Evolutionary conservation across 2,113 vertebrate genomes (phyloP), one percentile per base, ranked within the genome.

Genomic region (Rana temporaria): DNA sequence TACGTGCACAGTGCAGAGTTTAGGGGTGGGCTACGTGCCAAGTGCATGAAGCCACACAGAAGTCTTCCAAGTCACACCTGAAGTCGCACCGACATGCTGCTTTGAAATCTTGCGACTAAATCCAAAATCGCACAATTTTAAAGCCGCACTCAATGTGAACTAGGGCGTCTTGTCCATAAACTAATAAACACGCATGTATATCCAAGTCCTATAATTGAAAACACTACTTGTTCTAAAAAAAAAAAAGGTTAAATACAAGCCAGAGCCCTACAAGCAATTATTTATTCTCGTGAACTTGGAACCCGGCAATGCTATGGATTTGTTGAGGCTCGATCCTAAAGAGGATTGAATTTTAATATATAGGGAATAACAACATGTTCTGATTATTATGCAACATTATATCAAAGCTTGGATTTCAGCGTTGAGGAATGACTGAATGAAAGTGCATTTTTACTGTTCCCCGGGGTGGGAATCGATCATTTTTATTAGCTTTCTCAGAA

Each of bases 311-410:
- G 57, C 17, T 22, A 19, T 57, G 38, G 56, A 75, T 75, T 56
- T 6, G 14, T 20, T 34, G 70, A 32, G 14, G 19, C 12, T 59
- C 72, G 17, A 56, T 75, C 42, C 11, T 12, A 48, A 11, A 48
- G 42, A 48, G 42, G 42, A 75, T 75, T 75, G 57, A 75, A 42
- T 75, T 57, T 62, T 75, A 62, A 75, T 62, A 57, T 75, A 75
- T 75, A 75, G 56, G 24, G 72, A 75, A 75, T 34, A 74, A 74
- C 71, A 75, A 74, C 53, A 56, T 74, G 26, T 42, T 60, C 60
- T 53, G 48, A 77, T 64, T 65, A 77, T 77, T 65, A 77, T 77
- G 74, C 60, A 77, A 77, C 74, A 24, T 77, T 64, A 77, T 53
- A 63, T 52, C 20, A 52, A 11, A 53, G 74, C 63, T 77, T 14